These are phyloP conservation scores for Myripristis jacobus DNA, from an alignment of 2,797 vertebrate species.

Conservation along the genomic window DNA sequence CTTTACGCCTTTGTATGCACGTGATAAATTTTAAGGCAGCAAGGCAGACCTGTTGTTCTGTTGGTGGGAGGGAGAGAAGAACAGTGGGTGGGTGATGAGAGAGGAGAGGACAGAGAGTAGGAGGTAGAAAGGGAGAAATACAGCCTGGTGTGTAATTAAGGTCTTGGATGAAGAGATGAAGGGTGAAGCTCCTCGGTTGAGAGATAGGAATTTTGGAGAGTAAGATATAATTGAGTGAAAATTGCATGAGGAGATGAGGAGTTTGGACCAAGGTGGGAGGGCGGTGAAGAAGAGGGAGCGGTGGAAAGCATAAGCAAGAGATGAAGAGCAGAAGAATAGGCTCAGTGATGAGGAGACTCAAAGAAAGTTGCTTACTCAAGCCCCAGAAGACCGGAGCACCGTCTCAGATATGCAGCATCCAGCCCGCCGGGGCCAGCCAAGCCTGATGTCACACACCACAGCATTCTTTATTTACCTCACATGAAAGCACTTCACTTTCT, in stretches of 20 bases:
- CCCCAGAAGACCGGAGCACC: slow-evolving; percentile 36
- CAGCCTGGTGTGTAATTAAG: slow-evolving; percentile 50
- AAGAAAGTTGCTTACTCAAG: slow-evolving; percentile 42
- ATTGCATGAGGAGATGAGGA: slow-evolving; percentile 16
- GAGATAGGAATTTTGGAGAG: background rate
- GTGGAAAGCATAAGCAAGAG: slow-evolving; percentile 45
- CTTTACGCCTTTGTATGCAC: slow-evolving; percentile 10
- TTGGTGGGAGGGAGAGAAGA: background rate
- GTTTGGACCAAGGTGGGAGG: slow-evolving; percentile 37
- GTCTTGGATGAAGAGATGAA: slow-evolving; percentile 29
- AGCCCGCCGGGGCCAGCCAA: slow-evolving; percentile 24
- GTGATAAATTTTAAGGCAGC: slow-evolving; percentile 57
- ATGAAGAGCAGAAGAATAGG: slow-evolving; percentile 37
- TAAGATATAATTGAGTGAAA: slow-evolving; percentile 13
- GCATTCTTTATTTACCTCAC: slow-evolving; percentile 24
- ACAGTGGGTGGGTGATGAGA: slow-evolving; percentile 17
- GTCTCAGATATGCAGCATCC: slow-evolving; percentile 32
- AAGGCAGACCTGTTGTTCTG: slow-evolving; percentile 22
- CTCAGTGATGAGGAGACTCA: slow-evolving; percentile 38
- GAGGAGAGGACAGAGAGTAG: slow-evolving; percentile 15
- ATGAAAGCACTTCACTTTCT: background rate
- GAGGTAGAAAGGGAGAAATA: slow-evolving; percentile 25
- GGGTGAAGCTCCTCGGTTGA: slow-evolving; percentile 1
- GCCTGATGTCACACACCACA: slow-evolving; percentile 46
- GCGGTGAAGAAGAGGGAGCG: slow-evolving; percentile 15